Conservation (phyloP, 2,113 vertebrate species). For the Brachyhypopomus occidentalis region DNA sequence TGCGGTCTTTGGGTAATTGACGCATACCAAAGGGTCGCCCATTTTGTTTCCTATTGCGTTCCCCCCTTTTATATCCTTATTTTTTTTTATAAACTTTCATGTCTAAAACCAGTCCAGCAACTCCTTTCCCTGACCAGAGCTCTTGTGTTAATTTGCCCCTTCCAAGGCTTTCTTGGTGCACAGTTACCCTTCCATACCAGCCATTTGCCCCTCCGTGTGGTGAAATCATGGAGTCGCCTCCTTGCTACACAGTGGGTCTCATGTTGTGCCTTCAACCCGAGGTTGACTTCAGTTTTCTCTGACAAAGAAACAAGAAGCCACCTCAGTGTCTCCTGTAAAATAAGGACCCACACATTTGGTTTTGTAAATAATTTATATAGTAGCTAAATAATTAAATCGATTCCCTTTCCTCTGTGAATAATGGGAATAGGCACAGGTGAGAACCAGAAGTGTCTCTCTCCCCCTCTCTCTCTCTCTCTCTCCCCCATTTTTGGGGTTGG, state of each 20-base stretch:
- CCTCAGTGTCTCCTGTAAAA: conserved; percentile 50
- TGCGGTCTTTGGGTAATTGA: conserved; percentile 37
- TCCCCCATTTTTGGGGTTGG: neutral
- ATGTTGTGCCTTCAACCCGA: conserved; percentile 57
- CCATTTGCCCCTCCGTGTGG: conserved; percentile 36
- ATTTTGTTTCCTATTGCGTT: conserved; percentile 4
- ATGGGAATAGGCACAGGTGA: conserved; percentile 50
- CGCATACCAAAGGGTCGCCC: conserved; percentile 56
- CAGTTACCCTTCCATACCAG: conserved; percentile 22
- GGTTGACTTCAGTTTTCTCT: conserved; percentile 43
- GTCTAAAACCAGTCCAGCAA: conserved; percentile 21
- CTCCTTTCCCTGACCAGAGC: too few species aligned
- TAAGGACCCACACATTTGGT: conserved; percentile 37
- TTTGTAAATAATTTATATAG: conserved; percentile 64
- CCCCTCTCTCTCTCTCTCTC: neutral
- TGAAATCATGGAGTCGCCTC: conserved; percentile 25
- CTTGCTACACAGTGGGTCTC: conserved; percentile 45
- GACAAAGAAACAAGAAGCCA: conserved; percentile 40
- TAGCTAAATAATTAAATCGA: conserved; percentile 53
- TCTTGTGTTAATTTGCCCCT: neutral
- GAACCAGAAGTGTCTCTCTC: conserved; percentile 8
- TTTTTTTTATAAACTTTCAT: conserved; percentile 61
- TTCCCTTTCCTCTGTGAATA: conserved; percentile 48
- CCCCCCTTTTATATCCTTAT: conserved; percentile 1
- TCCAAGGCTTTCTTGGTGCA: conserved; percentile 3